phyloP scores from a whole-genome alignment of 2,113 vertebrate species.

The Thomomys bottae region DNA sequence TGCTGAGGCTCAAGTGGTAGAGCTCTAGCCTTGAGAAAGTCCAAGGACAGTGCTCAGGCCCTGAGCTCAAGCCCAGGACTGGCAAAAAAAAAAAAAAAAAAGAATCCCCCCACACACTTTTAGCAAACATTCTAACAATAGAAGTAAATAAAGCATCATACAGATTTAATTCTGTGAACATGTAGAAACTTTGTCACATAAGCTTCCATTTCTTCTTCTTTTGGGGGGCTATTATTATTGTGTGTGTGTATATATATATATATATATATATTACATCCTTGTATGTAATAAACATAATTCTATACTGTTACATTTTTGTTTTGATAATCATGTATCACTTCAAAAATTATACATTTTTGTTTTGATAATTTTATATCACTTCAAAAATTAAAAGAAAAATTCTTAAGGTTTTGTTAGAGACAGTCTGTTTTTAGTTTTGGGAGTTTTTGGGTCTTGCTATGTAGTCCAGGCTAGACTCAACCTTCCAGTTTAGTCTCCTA shows the following conservation, averaged over 20 bases:
- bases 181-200: background rate
- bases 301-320: background rate
- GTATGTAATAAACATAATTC: background rate
- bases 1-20: too few relatives aligned
- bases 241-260: too few relatives aligned
- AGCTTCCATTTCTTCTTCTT: background rate
- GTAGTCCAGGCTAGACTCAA: background rate
- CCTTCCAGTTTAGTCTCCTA: background rate
- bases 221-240: background rate
- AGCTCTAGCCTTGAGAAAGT: too few relatives aligned
- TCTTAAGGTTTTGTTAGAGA: background rate
- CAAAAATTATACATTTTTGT: constrained; percentile 30
- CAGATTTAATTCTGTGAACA: background rate
- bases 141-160: background rate
- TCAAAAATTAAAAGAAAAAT: constrained; percentile 21
- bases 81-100: too few relatives aligned
- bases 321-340: background rate
- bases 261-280: background rate
- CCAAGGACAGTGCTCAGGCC: too few relatives aligned
- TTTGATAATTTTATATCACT: background rate
- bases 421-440: background rate
- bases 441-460: background rate
- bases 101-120: background rate
- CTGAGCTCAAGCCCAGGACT: too few relatives aligned
- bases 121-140: background rate